These are phyloP conservation scores for Telenomus remus DNA, from an alignment of 1,140 invertebrate species.

Conservation along the genomic window DNA sequence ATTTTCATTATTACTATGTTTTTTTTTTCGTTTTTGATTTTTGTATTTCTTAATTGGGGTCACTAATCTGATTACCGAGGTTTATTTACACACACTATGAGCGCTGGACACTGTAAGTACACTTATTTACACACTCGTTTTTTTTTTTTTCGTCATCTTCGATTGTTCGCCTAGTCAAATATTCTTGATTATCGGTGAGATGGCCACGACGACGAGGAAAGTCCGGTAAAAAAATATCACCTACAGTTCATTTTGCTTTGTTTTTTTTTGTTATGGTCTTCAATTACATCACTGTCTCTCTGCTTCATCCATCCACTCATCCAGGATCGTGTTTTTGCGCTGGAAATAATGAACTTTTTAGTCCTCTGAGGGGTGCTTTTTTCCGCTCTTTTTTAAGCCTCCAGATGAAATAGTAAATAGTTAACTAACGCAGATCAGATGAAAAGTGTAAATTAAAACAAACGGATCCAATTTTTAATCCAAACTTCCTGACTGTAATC, in stretches of 20 bases:
- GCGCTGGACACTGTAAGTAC: constrained; percentile 76
- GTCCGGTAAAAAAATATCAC: constrained; percentile 50
- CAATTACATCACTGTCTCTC: constrained; percentile 54
- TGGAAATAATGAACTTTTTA: constrained; percentile 57
- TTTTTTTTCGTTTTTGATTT: constrained; percentile 4
- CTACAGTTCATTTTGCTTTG: constrained; percentile 51
- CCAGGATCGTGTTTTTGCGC: constrained; percentile 67
- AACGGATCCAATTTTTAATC: too few relatives aligned
- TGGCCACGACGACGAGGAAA: constrained; percentile 35
- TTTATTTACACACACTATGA: constrained; percentile 72
- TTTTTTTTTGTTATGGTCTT: too few relatives aligned
- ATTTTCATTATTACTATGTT: too few relatives aligned
- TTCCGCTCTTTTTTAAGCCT: too few relatives aligned
- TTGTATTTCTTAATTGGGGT: constrained; percentile 12
- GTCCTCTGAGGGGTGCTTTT: not conserved
- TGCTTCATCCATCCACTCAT: constrained; percentile 69
- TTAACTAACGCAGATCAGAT: too few relatives aligned
- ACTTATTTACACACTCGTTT: constrained; percentile 76
- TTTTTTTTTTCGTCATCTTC: too few relatives aligned
- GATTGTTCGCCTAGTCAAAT: constrained; percentile 49
- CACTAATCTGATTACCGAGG: constrained; percentile 38
- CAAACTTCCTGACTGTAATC: too few relatives aligned
- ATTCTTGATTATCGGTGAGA: constrained; percentile 60
- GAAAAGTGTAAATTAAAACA: too few relatives aligned
- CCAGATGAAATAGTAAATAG: too few relatives aligned